Percentiles rank a stretch among this genome's conserved stretches.
Evolutionary conservation across 2,888 invertebrate genomes (phyloP).

Genomic region (Lymantria dispar): DNA sequence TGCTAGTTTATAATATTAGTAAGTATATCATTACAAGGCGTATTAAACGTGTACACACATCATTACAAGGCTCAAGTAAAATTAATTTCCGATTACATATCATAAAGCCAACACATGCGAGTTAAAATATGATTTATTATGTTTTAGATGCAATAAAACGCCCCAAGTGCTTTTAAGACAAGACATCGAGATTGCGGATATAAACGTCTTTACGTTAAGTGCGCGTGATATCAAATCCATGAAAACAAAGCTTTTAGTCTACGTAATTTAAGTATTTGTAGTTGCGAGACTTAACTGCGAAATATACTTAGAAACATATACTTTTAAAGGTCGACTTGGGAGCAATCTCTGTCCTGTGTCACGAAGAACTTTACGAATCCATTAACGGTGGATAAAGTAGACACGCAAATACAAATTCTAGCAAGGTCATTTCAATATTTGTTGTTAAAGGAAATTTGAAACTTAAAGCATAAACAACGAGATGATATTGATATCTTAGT

Average conservation of each 20-base stretch:
- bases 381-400: not conserved
- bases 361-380: not conserved
- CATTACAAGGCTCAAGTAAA: constrained; percentile 13
- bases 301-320: not conserved
- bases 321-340: not conserved
- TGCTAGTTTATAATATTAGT: too few species aligned
- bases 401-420: not conserved
- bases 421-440: not conserved
- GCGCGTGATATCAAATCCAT: constrained; percentile 24
- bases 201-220: constrained; percentile 32
- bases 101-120: not conserved
- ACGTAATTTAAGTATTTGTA: not conserved
- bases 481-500: not conserved
- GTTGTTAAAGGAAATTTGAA: not conserved
- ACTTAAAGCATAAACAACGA: not conserved
- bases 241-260: constrained; percentile 14
- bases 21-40: too few species aligned
- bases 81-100: not conserved
- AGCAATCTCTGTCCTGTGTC: constrained; percentile 4
- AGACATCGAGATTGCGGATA: constrained; percentile 15
- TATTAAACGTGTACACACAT: too few species aligned
- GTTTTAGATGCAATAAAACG: constrained; percentile 12
- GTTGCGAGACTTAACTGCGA: not conserved
- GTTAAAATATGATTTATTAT: constrained; percentile 8
- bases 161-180: constrained; percentile 6